phyloP scores from a whole-genome alignment of 2,113 vertebrate species.

The Tamias sibiricus region DNA sequence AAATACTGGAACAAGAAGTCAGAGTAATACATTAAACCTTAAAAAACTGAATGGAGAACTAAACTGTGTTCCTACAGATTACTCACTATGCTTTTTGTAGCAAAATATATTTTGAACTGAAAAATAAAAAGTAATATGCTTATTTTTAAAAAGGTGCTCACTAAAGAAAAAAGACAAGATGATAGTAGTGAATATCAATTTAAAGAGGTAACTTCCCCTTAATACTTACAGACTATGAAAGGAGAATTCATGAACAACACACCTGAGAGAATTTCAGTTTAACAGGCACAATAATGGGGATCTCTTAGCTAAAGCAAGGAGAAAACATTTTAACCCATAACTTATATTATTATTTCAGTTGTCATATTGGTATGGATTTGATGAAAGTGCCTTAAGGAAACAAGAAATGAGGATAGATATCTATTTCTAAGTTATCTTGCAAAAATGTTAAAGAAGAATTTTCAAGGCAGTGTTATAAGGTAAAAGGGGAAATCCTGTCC shows the following conservation, averaged over 20 bases:
- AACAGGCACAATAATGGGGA: neutral
- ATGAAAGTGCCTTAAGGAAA: constrained; percentile 12
- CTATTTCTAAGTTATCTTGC: constrained; percentile 7
- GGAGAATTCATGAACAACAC: neutral
- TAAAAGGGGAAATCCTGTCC: constrained; percentile 25
- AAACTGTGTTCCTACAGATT: neutral
- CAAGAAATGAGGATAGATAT: neutral
- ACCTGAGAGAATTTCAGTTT: neutral
- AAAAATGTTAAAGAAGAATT: constrained; percentile 20
- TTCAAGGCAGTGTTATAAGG: neutral
- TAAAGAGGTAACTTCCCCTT: neutral
- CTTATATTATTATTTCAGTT: neutral
- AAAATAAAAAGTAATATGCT: constrained; percentile 22
- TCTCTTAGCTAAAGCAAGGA: constrained; percentile 28
- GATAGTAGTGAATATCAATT: neutral
- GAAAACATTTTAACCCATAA: neutral
- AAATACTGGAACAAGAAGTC: neutral
- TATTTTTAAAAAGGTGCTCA: neutral
- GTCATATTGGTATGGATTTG: neutral
- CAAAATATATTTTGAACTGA: constrained; percentile 14
- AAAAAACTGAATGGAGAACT: constrained; percentile 16
- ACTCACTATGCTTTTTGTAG: neutral
- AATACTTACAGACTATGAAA: neutral
- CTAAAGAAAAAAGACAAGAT: neutral
- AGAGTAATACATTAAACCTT: neutral